Percentiles rank a stretch among this genome's conserved stretches.
phyloP scores from a whole-genome alignment of 2,113 vertebrate genomes.

The Numenius arquata region DNA sequence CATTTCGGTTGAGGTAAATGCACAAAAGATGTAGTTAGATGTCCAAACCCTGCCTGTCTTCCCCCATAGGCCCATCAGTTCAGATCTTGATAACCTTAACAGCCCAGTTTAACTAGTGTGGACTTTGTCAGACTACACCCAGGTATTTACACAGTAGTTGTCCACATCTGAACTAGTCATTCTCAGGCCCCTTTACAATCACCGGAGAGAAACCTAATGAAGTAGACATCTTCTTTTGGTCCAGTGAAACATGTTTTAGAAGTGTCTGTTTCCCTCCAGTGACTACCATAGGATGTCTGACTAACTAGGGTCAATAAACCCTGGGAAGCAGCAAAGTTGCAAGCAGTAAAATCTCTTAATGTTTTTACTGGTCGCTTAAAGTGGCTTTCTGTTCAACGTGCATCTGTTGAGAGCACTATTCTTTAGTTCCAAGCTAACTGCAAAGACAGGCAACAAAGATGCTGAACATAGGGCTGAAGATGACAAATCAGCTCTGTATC shows the following conservation, averaged over 20 bases:
- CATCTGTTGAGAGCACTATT: background rate
- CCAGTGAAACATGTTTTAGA: background rate
- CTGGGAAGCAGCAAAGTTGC: background rate
- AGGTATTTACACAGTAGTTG: background rate
- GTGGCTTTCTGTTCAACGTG: background rate
- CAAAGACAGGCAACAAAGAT: background rate
- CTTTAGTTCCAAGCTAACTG: background rate
- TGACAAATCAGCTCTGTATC: background rate
- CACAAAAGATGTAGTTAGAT: background rate
- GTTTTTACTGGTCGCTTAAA: background rate
- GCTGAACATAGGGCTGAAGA: background rate
- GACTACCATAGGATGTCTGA: background rate
- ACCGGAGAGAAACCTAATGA: background rate
- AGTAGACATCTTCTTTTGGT: background rate
- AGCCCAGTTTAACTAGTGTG: background rate
- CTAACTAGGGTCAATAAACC: background rate
- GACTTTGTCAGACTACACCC: background rate
- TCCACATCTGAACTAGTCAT: background rate
- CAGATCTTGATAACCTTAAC: background rate
- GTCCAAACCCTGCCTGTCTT: background rate
- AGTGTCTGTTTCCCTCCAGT: background rate
- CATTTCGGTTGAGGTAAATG: background rate
- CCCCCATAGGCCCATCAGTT: background rate
- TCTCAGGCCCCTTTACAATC: background rate
- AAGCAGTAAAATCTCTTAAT: background rate